Percentiles rank a stretch among this genome's conserved stretches.
These are phyloP conservation scores for Andrena flavipes DNA, from an alignment of 2,888 invertebrate species.

Conservation along the genomic window DNA sequence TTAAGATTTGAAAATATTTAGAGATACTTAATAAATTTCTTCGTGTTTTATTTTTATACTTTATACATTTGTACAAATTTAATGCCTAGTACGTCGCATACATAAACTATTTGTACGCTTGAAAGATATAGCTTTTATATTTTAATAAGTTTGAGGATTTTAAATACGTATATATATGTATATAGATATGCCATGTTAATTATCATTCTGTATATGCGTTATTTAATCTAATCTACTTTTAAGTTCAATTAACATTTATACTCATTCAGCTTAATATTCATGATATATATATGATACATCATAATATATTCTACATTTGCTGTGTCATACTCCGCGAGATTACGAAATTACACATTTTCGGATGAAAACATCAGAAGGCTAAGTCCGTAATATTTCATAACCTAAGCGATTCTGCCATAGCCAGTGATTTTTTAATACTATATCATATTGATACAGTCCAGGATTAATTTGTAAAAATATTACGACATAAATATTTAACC, in stretches of 20 bases:
- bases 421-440: background rate
- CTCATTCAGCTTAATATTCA: background rate
- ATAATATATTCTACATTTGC: background rate
- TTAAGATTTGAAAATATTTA: background rate
- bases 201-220: no score
- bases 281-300: no score
- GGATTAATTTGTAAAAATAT: constrained; percentile 1
- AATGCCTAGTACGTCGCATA: background rate
- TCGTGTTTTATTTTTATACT: background rate
- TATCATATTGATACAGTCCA: background rate
- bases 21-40: background rate
- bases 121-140: no score
- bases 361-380: constrained; percentile 27
- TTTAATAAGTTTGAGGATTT: background rate
- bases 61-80: background rate
- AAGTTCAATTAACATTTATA: background rate
- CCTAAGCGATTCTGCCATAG: constrained; percentile 15
- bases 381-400: constrained; percentile 24
- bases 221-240: no score
- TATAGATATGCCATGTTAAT: background rate
- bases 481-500: constrained; percentile 7
- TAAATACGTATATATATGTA: background rate
- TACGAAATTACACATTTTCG: background rate
- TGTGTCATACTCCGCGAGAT: background rate
- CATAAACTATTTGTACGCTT: no score